Conservation (phyloP, 2,888 invertebrate species). For the Drepanosiphum platanoidis region DNA sequence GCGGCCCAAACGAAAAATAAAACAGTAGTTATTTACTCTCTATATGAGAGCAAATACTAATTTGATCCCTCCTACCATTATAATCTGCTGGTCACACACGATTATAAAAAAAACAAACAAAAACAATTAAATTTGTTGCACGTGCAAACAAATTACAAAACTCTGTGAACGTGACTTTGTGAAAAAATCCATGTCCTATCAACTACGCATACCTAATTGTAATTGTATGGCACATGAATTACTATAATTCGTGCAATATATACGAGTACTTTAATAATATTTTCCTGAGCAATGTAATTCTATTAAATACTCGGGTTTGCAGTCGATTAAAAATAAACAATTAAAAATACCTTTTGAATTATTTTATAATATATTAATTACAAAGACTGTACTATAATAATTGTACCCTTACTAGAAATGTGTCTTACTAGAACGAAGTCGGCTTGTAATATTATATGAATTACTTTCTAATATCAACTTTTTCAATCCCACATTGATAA, state of each 20-base stretch:
- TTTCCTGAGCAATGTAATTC: too few relatives aligned
- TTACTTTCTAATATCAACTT: neutral
- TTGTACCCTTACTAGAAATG: too few relatives aligned
- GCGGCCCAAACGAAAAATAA: neutral
- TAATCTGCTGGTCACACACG: neutral
- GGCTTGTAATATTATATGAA: neutral
- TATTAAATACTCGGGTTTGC: too few relatives aligned
- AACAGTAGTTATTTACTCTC: neutral
- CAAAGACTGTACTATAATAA: too few relatives aligned
- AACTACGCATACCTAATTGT: neutral
- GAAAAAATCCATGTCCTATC: neutral
- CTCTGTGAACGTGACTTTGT: neutral
- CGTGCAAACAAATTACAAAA: constrained; percentile 2
- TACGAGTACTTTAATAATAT: too few relatives aligned
- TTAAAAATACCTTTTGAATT: too few relatives aligned
- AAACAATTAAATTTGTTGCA: neutral
- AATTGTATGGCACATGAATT: too few relatives aligned
- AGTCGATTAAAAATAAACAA: too few relatives aligned
- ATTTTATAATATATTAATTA: too few relatives aligned
- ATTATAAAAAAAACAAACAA: neutral
- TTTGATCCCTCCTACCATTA: neutral
- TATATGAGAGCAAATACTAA: neutral
- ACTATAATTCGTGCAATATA: too few relatives aligned
- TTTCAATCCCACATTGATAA: too few relatives aligned
- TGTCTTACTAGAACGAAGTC: too few relatives aligned